Percentiles rank a stretch among this genome's conserved stretches.
Conservation (phyloP, 2,888 invertebrate genomes). For the Drosophila heteroneura region DNA sequence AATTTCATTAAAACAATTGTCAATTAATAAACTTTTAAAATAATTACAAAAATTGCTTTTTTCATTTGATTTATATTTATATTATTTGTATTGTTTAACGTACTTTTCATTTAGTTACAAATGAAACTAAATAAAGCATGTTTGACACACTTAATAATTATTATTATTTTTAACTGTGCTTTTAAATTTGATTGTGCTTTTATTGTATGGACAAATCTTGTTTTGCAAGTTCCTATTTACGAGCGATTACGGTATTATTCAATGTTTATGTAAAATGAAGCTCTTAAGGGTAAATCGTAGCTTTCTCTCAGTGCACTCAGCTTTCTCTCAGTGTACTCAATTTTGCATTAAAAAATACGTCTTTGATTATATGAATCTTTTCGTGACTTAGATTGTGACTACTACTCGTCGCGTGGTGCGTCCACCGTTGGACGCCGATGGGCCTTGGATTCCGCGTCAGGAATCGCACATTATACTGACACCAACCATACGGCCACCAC, state of each 20-base stretch:
- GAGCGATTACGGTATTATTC: too few species aligned
- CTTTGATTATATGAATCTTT: background rate
- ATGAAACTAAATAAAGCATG: background rate
- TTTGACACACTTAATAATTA: too few species aligned
- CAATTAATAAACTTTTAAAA: background rate
- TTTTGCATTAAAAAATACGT: background rate
- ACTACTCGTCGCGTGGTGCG: conserved; percentile 80
- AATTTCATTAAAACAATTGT: background rate
- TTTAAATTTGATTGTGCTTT: too few species aligned
- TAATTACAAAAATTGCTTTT: background rate
- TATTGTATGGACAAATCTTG: too few species aligned
- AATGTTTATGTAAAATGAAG: background rate
- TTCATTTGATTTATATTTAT: background rate
- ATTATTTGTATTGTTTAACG: background rate
- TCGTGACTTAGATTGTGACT: conserved; percentile 64
- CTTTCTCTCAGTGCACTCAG: background rate
- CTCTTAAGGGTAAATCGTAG: background rate
- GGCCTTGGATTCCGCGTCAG: conserved; percentile 85
- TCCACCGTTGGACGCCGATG: conserved; percentile 83
- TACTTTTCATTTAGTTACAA: background rate
- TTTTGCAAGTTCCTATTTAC: too few species aligned
- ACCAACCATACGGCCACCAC: conserved; percentile 80
- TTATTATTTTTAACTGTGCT: too few species aligned
- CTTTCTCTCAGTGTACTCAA: background rate
- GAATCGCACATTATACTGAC: conserved; percentile 84